Base-by-base conservation (phyloP, 1,140 invertebrate genomes). In the Drosophila baimaii region DNA sequence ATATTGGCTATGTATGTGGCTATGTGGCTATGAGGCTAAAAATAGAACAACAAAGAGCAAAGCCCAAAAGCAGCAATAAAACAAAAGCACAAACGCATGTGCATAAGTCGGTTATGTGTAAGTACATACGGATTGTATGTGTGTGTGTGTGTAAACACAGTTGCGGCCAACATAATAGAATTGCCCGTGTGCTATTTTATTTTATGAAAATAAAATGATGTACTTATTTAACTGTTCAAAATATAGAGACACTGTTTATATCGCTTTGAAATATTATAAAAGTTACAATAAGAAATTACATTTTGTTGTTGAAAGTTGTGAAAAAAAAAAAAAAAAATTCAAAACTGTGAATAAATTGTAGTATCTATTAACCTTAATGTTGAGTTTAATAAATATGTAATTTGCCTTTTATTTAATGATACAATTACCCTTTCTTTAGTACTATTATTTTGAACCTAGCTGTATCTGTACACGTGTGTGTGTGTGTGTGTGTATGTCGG, bases 41-140 rank as follows among this genome's bases (percentile, higher is more conserved):
- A 79, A 88, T 86, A 86, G 83, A 79, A 49, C 58, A 63, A 80
- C 71, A 78, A 77, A 68, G 73, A 75, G 71, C 83, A 70, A 77
- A 68, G 64, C 71, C 64, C 63, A 78, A 68, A 66, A 81, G 37
- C 65, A 70, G 51, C 68, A 70, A 63, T 39, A 63, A 63, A 59
- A 63, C 33, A 63, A 59, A 59, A 63, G 61, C 33, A 58, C 76
- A 76, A 82, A 75, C 51, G 64, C 65, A 71, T 71, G 65, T 71
- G 65, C 64, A 69, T 71, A 68, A 46, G 49, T 21, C 17, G 49
- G 27, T 21, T 52, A n/a, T 52, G 13, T 52, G 49, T 33, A 21
- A 21, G 41, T 51, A 39, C 27, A 39, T 56, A 15, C 27, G 27
- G n/a, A n/a, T n/a, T n/a, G n/a, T n/a, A n/a, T n/a, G n/a, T n/a